Percentiles rank a stretch among this genome's conserved stretches.
These are phyloP conservation scores for Lagodon rhomboides DNA, from an alignment of 2,797 vertebrate species.

Conservation along the genomic window DNA sequence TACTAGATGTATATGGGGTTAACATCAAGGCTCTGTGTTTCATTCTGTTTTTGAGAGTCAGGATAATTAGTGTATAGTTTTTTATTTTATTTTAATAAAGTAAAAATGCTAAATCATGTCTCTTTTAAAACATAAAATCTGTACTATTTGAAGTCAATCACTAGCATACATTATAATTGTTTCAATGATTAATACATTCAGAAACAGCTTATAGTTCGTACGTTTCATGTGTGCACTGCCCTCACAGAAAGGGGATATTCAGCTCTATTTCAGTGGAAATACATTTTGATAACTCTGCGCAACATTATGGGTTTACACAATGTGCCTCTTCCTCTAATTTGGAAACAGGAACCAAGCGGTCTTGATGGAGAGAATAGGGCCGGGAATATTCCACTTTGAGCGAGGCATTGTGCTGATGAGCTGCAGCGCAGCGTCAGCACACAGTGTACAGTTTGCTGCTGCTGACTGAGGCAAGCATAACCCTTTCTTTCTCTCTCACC, in stretches of 20 bases:
- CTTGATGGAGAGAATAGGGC: conserved; percentile 62
- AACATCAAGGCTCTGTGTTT: no score
- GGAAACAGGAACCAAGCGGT: conserved; percentile 70
- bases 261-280: conserved; percentile 32
- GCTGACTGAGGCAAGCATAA: conserved; percentile 47
- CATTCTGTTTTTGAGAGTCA: background rate
- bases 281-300: conserved; percentile 37
- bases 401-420: conserved; percentile 63
- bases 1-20: background rate
- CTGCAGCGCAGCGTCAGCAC: conserved; percentile 65
- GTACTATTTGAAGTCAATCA: background rate
- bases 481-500: conserved; percentile 28
- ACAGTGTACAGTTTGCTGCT: conserved; percentile 55
- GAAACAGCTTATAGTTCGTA: conserved; percentile 3
- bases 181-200: background rate
- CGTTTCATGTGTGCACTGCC: background rate
- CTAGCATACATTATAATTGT: background rate
- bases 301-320: conserved; percentile 57
- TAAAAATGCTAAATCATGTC: background rate
- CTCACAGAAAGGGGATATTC: conserved; percentile 25
- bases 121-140: background rate
- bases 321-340: conserved; percentile 63
- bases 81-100: background rate
- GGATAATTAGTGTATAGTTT: background rate
- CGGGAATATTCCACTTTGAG: conserved; percentile 67